A percentile compares a stretch with the other conserved stretches of the same genome.
These are phyloP conservation scores for Thereva unica DNA, from an alignment of 2,888 invertebrate genomes.

Conservation along the genomic window DNA sequence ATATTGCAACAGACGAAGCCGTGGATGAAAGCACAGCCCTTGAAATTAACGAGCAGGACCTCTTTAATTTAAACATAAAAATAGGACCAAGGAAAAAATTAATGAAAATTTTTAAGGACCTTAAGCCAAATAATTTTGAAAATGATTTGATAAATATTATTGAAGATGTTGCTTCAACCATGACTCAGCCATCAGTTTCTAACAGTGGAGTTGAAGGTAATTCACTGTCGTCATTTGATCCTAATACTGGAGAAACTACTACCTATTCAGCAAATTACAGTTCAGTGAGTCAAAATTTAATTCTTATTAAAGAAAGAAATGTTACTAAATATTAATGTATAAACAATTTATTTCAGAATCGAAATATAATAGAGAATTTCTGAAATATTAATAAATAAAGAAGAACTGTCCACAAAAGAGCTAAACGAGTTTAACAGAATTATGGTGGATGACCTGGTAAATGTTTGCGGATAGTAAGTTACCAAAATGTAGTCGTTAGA, in stretches of 20 bases:
- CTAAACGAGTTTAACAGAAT: constrained; percentile 15
- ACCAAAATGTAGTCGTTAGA: not conserved
- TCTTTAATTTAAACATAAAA: constrained; percentile 16
- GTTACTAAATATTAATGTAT: too few relatives aligned
- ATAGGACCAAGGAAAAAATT: constrained; percentile 27
- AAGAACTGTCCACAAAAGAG: constrained; percentile 2
- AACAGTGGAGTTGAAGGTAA: too few relatives aligned
- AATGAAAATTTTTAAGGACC: not conserved
- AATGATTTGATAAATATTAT: too few relatives aligned
- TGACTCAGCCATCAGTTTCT: too few relatives aligned
- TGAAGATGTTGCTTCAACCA: too few relatives aligned
- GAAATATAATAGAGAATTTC: not conserved
- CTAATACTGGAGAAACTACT: too few relatives aligned
- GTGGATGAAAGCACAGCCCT: constrained; percentile 16
- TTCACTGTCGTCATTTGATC: too few relatives aligned
- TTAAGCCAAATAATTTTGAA: not conserved
- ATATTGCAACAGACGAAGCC: constrained; percentile 9
- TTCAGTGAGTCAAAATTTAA: too few relatives aligned
- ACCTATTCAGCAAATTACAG: not conserved
- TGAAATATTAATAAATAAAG: not conserved
- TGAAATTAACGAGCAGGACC: constrained; percentile 26
- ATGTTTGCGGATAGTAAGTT: constrained; percentile 23
- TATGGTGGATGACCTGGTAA: constrained; percentile 22
- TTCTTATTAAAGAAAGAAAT: too few relatives aligned
- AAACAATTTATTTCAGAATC: too few relatives aligned